These are phyloP conservation scores for Cryptus armator DNA, from an alignment of 2,888 invertebrate species.

Conservation along the genomic window DNA sequence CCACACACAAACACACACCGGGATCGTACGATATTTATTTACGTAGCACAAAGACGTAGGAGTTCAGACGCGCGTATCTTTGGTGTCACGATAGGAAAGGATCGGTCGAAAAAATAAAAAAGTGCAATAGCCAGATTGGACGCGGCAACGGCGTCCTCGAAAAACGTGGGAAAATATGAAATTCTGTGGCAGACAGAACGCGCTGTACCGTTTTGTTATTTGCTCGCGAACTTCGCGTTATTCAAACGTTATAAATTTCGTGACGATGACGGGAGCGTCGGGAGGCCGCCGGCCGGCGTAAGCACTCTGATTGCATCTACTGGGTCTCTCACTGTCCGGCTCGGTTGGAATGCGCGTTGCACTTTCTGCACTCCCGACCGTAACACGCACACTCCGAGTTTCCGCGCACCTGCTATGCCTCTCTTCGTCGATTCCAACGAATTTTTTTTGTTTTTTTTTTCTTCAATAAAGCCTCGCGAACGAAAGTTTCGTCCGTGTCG, in stretches of 20 bases:
- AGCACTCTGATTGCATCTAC: slow-evolving; percentile 64
- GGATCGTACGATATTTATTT: slow-evolving; percentile 19
- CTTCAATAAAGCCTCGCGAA: neutral
- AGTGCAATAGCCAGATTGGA: slow-evolving; percentile 12
- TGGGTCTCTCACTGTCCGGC: slow-evolving; percentile 40
- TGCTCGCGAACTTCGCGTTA: neutral
- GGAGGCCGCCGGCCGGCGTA: slow-evolving; percentile 69
- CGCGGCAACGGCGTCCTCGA: neutral
- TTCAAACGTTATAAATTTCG: neutral
- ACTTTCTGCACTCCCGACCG: slow-evolving; percentile 62
- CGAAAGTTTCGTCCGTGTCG: neutral
- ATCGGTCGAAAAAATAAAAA: neutral
- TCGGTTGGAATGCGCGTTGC: slow-evolving; percentile 62
- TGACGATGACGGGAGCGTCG: slow-evolving; percentile 7
- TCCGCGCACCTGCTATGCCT: slow-evolving; percentile 44
- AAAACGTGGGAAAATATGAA: slow-evolving; percentile 42
- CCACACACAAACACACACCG: neutral
- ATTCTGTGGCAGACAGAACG: neutral
- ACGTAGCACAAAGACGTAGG: slow-evolving; percentile 3
- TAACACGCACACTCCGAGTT: slow-evolving; percentile 59
- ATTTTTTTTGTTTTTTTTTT: slow-evolving; percentile 16
- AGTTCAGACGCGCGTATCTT: neutral
- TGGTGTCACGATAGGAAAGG: neutral
- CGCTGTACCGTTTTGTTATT: slow-evolving; percentile 34
- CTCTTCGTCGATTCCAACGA: slow-evolving; percentile 17